Percentiles rank a stretch among this genome's conserved stretches.
These are phyloP conservation scores for Chrosomus eos DNA, from an alignment of 2,797 vertebrate genomes.

Conservation along the genomic window DNA sequence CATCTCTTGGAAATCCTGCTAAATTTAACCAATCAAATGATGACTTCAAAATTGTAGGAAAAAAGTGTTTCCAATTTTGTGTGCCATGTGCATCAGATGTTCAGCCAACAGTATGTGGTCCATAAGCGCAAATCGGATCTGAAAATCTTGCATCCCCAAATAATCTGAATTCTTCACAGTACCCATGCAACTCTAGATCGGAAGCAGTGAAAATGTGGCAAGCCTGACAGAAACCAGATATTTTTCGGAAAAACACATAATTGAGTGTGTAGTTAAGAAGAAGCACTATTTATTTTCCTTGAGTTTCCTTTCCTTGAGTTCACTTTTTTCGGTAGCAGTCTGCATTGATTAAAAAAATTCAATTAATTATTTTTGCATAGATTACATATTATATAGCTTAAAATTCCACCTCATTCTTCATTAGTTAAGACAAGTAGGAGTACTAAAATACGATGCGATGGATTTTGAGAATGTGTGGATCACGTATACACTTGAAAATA, in stretches of 20 bases:
- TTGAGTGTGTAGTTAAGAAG: neutral
- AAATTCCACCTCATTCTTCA: neutral
- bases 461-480: neutral
- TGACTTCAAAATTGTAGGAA: neutral
- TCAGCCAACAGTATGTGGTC: neutral
- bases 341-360: neutral
- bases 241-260: neutral
- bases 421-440: slow-evolving; percentile 43
- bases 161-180: neutral
- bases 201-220: neutral
- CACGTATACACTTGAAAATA: slow-evolving; percentile 18
- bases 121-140: neutral
- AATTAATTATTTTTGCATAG: neutral
- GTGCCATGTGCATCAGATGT: neutral
- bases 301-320: neutral
- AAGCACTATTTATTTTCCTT: neutral
- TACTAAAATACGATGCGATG: neutral
- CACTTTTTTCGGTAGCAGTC: neutral
- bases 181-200: neutral
- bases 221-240: neutral
- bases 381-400: neutral
- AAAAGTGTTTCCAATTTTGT: neutral
- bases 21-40: neutral
- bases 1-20: neutral
- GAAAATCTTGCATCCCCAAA: neutral